Conservation (phyloP, 1,140 invertebrate genomes). For the Heliothis subflexa region DNA sequence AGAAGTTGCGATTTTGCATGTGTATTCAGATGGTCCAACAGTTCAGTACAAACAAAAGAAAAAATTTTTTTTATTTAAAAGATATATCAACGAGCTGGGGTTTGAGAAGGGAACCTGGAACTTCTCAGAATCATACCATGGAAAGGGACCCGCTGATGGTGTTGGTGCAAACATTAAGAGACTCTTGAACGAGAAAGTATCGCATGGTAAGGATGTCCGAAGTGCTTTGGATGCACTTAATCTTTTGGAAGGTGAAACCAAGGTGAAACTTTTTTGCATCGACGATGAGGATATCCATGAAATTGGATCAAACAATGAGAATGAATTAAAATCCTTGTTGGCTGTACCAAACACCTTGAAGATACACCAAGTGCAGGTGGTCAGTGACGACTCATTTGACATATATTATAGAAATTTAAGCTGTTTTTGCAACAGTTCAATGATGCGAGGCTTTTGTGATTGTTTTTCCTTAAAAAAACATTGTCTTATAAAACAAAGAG, state of each 20-base stretch:
- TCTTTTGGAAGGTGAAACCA: constrained; percentile 8
- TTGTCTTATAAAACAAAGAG: neutral
- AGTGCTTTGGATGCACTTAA: constrained; percentile 5
- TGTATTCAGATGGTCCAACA: neutral
- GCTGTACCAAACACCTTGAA: neutral
- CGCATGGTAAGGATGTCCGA: neutral
- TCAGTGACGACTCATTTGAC: neutral
- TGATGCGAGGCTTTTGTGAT: neutral
- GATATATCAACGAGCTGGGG: neutral
- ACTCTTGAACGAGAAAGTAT: constrained; percentile 2
- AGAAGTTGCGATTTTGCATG: neutral
- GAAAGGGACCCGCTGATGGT: constrained; percentile 1
- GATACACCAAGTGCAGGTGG: constrained; percentile 4
- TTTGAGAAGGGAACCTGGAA: constrained; percentile 7
- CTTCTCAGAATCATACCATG: neutral
- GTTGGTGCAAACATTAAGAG: neutral
- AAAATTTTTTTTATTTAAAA: neutral
- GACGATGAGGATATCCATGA: constrained; percentile 1
- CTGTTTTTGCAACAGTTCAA: constrained; percentile 4
- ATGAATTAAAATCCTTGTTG: neutral
- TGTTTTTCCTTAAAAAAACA: neutral
- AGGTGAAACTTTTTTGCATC: neutral
- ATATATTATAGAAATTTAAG: neutral
- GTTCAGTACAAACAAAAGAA: neutral
- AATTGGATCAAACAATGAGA: neutral